Base-by-base conservation (phyloP, 2,113 vertebrate genomes). In the Datnioides undecimradiatus region DNA sequence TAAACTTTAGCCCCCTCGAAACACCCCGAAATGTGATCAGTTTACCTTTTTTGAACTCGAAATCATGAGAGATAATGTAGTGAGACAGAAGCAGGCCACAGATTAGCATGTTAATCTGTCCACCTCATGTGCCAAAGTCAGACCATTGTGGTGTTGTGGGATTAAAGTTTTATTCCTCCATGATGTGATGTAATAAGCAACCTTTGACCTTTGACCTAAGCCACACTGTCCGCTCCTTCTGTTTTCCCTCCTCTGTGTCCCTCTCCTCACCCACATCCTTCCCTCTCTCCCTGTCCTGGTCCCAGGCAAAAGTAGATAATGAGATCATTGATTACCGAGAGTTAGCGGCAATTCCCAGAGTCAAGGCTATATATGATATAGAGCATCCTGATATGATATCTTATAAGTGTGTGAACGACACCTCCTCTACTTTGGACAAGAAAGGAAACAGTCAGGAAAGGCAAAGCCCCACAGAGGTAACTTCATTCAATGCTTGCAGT, bases 281-380 rank as follows among this genome's bases (percentile, higher is more conserved):
- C 2, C 25, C 25, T 69, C 23, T 66, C 33, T 80, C 57, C 43
- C 76, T 83, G 1, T 86, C 70, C 88, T 94, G 86, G 87, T 94
- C 84, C 87, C 95, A 99, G 98, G 97, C 98, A 95, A 99, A 97
- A 97, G 97, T 99, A 95, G 97, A 99, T 95, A 97, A 99, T 90
- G 97, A 99, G 94, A 97, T 98, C 94, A 96, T 99, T 95, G 98
- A 98, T 95, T 99, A 99, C 93, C 96, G 97, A 94, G 97, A 99
- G 86, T 96, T 99, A 95, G 98, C 98, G 69, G 98, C 98, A 89
- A 98, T 99, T 94, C 98, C 98, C 94, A 99, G 97, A 96, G 98
- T 99, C 95, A 99, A 99, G 96, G 98, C 98, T 81, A 99, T 99
- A 95, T 98, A 97, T 93, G 98, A 99, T 87, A 98, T 99, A 84